Conservation (phyloP, 2,888 invertebrate genomes). For the Pyrrhosoma nymphula region DNA sequence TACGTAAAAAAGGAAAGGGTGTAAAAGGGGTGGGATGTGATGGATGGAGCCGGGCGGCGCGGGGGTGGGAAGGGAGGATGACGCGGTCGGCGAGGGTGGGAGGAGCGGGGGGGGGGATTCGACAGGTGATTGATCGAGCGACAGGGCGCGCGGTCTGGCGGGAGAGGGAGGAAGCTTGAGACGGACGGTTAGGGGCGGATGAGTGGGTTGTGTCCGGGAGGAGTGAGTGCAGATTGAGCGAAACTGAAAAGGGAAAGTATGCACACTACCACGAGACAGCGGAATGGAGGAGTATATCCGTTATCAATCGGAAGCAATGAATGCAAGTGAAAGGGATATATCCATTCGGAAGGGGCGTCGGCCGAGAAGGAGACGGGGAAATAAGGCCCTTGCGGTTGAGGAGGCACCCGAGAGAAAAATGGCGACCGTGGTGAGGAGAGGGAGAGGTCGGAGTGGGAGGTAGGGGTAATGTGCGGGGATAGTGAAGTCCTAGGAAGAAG, state of each 20-base stretch:
- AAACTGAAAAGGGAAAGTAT: background rate
- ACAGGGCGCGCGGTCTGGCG: background rate
- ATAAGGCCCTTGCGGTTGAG: background rate
- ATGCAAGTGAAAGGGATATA: background rate
- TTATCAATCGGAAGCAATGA: background rate
- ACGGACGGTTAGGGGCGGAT: background rate
- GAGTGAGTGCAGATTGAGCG: background rate
- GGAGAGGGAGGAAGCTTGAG: slow-evolving; percentile 3
- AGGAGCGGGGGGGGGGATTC: background rate
- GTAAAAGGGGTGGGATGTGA: background rate
- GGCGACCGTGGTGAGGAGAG: background rate
- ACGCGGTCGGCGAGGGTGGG: background rate
- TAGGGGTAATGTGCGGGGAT: background rate
- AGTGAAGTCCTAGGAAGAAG: background rate
- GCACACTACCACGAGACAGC: background rate
- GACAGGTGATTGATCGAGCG: slow-evolving; percentile 58
- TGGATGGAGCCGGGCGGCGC: background rate
- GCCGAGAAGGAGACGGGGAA: background rate
- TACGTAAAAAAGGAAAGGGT: background rate
- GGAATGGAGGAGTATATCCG: background rate
- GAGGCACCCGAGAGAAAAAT: background rate
- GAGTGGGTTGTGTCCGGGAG: background rate
- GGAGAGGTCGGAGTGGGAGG: background rate
- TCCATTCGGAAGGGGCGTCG: background rate
- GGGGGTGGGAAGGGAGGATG: background rate